These are phyloP conservation scores for Arvicola amphibius DNA, from an alignment of 2,797 vertebrate genomes.

Conservation along the genomic window DNA sequence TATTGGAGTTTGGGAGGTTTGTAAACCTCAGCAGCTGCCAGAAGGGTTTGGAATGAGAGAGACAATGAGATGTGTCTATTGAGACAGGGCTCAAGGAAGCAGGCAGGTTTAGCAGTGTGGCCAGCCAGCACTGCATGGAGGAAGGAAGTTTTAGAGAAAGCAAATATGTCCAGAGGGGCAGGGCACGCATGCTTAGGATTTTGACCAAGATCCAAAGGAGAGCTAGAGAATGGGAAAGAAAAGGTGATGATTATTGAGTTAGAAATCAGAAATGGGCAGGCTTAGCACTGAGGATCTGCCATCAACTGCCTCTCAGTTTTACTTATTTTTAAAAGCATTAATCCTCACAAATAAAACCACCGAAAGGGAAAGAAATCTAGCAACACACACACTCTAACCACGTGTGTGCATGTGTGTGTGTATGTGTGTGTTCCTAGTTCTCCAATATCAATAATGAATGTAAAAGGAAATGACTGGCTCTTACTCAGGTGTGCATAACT, in stretches of 20 bases:
- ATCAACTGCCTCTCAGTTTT: neutral
- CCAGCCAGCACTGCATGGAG: neutral
- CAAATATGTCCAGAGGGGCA: neutral
- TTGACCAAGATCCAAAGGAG: neutral
- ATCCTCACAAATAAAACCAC: conserved; percentile 1
- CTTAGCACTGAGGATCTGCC: neutral
- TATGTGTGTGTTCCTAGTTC: neutral
- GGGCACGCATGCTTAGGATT: neutral
- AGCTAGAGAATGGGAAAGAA: neutral
- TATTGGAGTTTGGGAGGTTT: neutral
- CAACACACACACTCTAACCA: too few species aligned
- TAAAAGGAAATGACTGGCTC: neutral
- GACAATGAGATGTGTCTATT: neutral
- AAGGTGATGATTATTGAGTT: neutral
- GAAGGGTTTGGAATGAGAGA: neutral
- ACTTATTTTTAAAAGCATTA: conserved; percentile 6
- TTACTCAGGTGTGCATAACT: too few species aligned
- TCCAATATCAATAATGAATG: neutral
- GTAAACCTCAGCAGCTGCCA: neutral
- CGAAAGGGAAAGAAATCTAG: neutral
- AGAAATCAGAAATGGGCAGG: neutral
- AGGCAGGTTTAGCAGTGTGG: too few species aligned
- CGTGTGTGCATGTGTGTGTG: neutral
- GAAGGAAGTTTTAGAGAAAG: neutral
- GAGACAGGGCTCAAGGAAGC: neutral